Base-by-base conservation (phyloP, 2,113 vertebrate genomes). In the Clupea harengus region DNA sequence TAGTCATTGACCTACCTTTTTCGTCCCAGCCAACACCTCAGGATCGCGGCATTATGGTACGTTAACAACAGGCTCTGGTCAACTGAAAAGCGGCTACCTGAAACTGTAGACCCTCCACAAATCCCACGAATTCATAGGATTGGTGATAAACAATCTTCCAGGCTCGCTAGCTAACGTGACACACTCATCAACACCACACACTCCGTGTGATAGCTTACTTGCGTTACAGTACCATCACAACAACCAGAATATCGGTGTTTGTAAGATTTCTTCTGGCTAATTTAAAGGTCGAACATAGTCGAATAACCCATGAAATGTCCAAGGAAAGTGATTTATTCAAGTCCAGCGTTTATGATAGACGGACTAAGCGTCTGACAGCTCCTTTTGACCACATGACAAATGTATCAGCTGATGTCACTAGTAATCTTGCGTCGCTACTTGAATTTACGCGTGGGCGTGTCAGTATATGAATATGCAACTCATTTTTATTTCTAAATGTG, bases 401-500 rank as follows among this genome's bases (percentile, higher is more conserved):
- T 83, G 84, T 87, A 89, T 82, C 60, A 88, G 86, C 88, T 87
- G 83, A 84, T 88, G 64, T 60, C 54, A 60, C 54, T n/a, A 60
- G 54, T 60, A 60, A 60, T 60, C 4, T 60, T 60, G 54, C 54
- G 54, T 60, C 54, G 18, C 54, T 20, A 60, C 54, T 49, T 7
- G 52, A 20, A 57, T 20, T 18, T 22, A 22, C 54, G 22, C 54
- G 54, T 60, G 54, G 54, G 54, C 54, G 20, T 60, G 54, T 60
- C 22, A 20, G 54, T 22, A 52, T 52, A 11, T 49, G 47, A 39
- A 39, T 49, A 54, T 15, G 18, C 20, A 60, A 49, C 47, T 49
- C 1, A 49, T 9, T 49, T 57, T 2, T 15, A 52, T 52, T 52
- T 8, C 2, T 13, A 18, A 6, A 22, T 22, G 6, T 3, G 4